Percentiles rank a stretch among this genome's conserved stretches.
These are phyloP conservation scores for Chascanopsetta lugubris DNA, from an alignment of 2,113 vertebrate genomes.

Conservation along the genomic window DNA sequence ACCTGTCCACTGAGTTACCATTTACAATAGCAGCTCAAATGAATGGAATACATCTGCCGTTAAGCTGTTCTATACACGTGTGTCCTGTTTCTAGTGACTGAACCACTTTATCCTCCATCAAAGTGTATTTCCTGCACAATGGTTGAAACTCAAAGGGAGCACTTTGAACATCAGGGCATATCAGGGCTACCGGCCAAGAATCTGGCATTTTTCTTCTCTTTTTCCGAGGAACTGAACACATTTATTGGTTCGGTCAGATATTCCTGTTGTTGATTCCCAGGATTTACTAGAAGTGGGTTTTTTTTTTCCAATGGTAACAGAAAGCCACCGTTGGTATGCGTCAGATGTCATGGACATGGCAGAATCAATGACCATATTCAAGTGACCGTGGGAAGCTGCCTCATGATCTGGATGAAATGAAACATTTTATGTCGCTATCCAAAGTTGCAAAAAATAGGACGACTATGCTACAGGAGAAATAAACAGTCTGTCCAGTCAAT, in stretches of 20 bases:
- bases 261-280: not conserved
- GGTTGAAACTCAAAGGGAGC: not conserved
- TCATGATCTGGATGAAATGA: too few species aligned
- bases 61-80: not conserved
- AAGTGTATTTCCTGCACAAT: not conserved
- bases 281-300: not conserved
- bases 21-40: not conserved
- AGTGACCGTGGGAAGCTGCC: too few species aligned
- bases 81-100: not conserved
- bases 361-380: too few species aligned
- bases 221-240: not conserved
- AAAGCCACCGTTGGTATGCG: too few species aligned
- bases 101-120: constrained; percentile 23
- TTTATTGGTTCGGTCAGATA: not conserved
- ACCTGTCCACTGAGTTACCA: not conserved
- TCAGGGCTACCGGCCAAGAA: not conserved
- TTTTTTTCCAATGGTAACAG: too few species aligned
- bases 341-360: too few species aligned
- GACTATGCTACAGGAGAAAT: too few species aligned
- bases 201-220: not conserved
- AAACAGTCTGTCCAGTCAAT: too few species aligned
- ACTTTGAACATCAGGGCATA: not conserved
- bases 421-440: too few species aligned
- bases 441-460: too few species aligned
- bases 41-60: not conserved